These are phyloP conservation scores for Macrotus californicus DNA, from an alignment of 2,113 vertebrate genomes.

Conservation along the genomic window DNA sequence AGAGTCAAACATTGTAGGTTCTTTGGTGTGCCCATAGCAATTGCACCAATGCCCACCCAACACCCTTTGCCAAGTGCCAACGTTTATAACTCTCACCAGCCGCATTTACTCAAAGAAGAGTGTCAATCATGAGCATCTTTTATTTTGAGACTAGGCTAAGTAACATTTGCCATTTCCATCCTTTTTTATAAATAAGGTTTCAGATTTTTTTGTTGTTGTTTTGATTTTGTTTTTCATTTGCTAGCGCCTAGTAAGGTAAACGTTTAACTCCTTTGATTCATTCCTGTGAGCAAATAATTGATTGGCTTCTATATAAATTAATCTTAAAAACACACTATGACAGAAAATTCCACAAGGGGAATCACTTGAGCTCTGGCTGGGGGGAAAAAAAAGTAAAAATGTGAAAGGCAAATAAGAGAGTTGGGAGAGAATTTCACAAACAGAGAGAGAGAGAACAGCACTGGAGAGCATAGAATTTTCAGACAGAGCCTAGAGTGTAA, in stretches of 20 bases:
- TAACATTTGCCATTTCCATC: not conserved
- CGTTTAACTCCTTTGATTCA: not conserved
- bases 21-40: not conserved
- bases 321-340: not conserved
- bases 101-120: not conserved
- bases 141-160: not conserved
- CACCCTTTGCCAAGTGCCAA: not conserved
- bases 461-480: not conserved
- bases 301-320: not conserved
- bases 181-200: not conserved
- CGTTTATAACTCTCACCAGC: not conserved
- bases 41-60: not conserved
- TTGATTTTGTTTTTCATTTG: not conserved
- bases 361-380: not conserved
- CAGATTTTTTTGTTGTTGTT: not conserved
- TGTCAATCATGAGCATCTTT: not conserved
- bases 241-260: not conserved
- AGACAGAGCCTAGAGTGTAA: not conserved
- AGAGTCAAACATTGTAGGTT: not conserved
- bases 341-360: not conserved
- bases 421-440: not conserved
- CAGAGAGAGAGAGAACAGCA: not conserved
- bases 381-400: not conserved
- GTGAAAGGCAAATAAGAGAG: slow-evolving; percentile 1
- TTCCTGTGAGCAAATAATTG: not conserved